Evolutionary conservation across 1,140 invertebrate genomes (phyloP), one percentile per base, ranked within the genome.

Genomic region (Drosophila prosaltans): DNA sequence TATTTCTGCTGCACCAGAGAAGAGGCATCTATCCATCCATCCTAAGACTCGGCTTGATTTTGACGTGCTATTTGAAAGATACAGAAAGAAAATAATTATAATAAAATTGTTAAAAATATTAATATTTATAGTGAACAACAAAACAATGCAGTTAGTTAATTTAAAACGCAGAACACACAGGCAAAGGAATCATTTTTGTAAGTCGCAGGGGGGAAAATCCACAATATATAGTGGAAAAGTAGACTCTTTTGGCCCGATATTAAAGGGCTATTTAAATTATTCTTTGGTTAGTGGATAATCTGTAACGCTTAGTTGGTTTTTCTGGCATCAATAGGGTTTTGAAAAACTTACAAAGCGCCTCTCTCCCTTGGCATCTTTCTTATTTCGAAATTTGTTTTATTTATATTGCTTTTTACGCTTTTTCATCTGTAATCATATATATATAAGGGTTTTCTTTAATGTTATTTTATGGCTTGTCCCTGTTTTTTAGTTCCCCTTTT

Each of bases 351-450:
- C 39, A 32, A 58, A 51, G 10, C 45, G 45, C 45, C 45, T 51
- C 10, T 7, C 24, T 16, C 16, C 26, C 16, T 9, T 69, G 32
- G 32, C 54, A 55, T 59, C 21, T 39, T 59, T 36, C 36, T 39
- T 24, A 39, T 16, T 39, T 59, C 30, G 57, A 59, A 59, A 59
- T 21, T 36, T 8, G 1, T 58, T 58, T 32, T 24, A 40, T 3
- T 11, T 11, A 40, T 10, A 11, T 58, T 3, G 36, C 21, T 32
- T 39, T 40, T 71, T 88, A 82, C 10, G 57, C 10, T 70, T 83
- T 91, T 28, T 91, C 89, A 91, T 91, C 90, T 91, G 90, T 57
- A 86, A 86, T 59, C 75, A 77, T 54, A 77, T 73, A 30, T 30
- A 30, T 16, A 16, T 16, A 16, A 16, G 16, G 16, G 16, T 16